Evolutionary conservation across 1,140 invertebrate genomes (phyloP).

Genomic region (Trichoplusia ni): DNA sequence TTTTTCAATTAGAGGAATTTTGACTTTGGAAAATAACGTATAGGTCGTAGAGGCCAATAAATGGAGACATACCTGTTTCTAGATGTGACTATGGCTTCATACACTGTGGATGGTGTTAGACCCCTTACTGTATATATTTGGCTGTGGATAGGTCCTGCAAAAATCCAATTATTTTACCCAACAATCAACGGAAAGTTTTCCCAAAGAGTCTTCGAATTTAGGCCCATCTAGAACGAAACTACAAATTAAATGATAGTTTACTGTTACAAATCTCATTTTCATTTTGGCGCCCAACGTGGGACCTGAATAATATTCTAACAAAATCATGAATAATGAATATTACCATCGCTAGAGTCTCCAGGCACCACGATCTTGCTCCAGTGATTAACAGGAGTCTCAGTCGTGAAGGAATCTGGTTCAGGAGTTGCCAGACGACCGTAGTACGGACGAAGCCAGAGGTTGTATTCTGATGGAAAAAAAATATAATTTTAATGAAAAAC

Average conservation of each 20-base stretch:
- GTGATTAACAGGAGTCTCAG: constrained; percentile 67
- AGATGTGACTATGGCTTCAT: constrained; percentile 86
- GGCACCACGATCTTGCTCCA: constrained; percentile 88
- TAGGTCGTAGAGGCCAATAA: no score
- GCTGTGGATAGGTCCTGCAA: constrained; percentile 84
- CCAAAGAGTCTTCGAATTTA: no score
- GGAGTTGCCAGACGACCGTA: constrained; percentile 60
- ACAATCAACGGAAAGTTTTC: no score
- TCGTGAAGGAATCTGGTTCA: constrained; percentile 69
- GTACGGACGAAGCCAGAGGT: constrained; percentile 84
- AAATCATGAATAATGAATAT: background rate
- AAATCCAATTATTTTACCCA: no score
- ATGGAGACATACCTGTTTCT: constrained; percentile 82
- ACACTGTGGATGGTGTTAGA: constrained; percentile 84
- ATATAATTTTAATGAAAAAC: background rate
- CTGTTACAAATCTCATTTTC: no score
- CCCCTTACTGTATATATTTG: constrained; percentile 86
- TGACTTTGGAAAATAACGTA: no score
- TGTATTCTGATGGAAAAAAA: constrained; percentile 81
- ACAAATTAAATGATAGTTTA: no score
- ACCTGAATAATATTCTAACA: background rate
- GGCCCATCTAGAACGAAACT: no score
- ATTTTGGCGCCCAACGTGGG: background rate
- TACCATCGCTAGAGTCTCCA: constrained; percentile 82
- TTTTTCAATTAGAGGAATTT: no score